phyloP scores from a whole-genome alignment of 2,888 invertebrate species.

The Mimas tiliae region DNA sequence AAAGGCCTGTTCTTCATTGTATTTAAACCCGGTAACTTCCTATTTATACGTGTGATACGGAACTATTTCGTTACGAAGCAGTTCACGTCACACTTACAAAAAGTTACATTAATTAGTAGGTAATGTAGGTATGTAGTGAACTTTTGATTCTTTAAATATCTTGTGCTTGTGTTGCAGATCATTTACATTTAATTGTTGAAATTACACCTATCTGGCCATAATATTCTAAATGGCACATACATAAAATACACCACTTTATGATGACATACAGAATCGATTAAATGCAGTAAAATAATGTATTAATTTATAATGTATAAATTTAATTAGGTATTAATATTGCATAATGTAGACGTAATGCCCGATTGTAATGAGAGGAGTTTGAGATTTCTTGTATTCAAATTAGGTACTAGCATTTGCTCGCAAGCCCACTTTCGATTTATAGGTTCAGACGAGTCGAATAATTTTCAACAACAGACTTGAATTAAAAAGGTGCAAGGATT shows the following conservation, averaged over 20 bases:
- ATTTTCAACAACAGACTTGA: too few relatives aligned
- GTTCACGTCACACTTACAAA: too few relatives aligned
- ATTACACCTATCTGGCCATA: background rate
- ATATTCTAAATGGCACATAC: slow-evolving; percentile 7
- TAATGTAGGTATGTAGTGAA: background rate
- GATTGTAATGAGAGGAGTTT: slow-evolving; percentile 31
- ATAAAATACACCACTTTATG: slow-evolving; percentile 13
- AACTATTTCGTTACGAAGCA: too few relatives aligned
- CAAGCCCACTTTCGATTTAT: too few relatives aligned
- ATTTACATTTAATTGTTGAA: slow-evolving; percentile 21
- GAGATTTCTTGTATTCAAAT: slow-evolving; percentile 29
- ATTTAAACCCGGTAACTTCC: too few relatives aligned
- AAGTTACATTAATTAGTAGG: too few relatives aligned
- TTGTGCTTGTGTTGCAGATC: background rate
- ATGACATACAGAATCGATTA: background rate
- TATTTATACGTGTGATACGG: too few relatives aligned
- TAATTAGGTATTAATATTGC: slow-evolving; percentile 34
- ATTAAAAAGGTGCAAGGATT: too few relatives aligned
- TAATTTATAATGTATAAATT: slow-evolving; percentile 28
- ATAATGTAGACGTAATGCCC: slow-evolving; percentile 35
- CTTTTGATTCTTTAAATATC: background rate
- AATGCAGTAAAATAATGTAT: background rate
- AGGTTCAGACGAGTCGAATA: too few relatives aligned
- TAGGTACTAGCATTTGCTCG: slow-evolving; percentile 30
- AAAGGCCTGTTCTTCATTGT: too few relatives aligned